Base-by-base conservation (phyloP, 2,797 vertebrate genomes). In the Schizopygopsis pylzovi region DNA sequence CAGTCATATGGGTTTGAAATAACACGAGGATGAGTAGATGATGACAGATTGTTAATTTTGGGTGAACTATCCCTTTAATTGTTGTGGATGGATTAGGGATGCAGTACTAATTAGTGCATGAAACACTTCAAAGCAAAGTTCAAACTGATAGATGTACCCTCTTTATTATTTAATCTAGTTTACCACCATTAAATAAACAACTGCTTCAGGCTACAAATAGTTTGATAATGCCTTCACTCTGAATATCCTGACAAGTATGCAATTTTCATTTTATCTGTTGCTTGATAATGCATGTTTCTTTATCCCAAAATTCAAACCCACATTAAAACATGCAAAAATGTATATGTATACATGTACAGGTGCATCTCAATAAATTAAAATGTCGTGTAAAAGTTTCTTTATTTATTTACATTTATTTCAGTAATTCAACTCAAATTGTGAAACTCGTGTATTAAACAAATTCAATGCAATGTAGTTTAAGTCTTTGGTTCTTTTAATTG, bases 91-190 rank as follows among this genome's bases (percentile, higher is more conserved):
- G 12, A 63, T 63, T 79, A 79, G 37, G n/a, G n/a, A 79, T 79
- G 39, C 39, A 6, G 39, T 79, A 2, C 77, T 75, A 52, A 75
- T 52, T 79, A 28, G 39, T 28, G 22, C 37, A 79, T 43, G 72
- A 52, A 75, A 6, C 28, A 52, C 72, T 52, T 75, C 45, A 79
- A 79, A 79, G 56, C 39, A 45, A 63, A 63, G 54, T 43, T 79
- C 39, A 79, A 63, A 61, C 39, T 11, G 37, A 43, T 63, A 25
- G 8, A 43, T 61, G 43, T 79, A 18, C 37, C 2, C 20, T 56
- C 11, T 77, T 56, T 77, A 37, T 9, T 1, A 6, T 33, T 43
- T 61, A 61, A 41, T 79, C 56, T 43, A 11, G 72, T 61, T 61
- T 16, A 13, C 6, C 39, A 43, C 59, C 54, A 45, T 79, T 39